Evolutionary conservation across 2,888 invertebrate genomes (phyloP).

Genomic region (Netelia inedita): DNA sequence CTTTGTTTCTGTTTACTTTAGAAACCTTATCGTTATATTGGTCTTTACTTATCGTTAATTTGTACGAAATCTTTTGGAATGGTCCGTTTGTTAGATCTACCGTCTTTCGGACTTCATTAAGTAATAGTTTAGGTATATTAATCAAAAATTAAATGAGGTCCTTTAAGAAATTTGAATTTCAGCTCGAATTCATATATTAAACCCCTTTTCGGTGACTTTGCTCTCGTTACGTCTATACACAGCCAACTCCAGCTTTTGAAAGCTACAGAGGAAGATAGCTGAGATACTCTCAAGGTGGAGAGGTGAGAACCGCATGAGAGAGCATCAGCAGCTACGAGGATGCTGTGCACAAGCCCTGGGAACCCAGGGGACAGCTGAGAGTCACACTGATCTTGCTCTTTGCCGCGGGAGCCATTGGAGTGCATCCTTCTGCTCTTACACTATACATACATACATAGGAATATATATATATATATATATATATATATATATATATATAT

Average conservation of each 20-base stretch:
- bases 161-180: not conserved
- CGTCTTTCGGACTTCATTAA: no score
- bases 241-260: conserved; percentile 38
- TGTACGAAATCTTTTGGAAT: no score
- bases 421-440: conserved; percentile 74
- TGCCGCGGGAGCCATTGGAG: conserved; percentile 80
- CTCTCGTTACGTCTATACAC: conserved; percentile 5
- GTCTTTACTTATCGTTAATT: no score
- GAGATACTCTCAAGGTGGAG: conserved; percentile 40
- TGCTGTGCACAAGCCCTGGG: conserved; percentile 57
- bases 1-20: no score
- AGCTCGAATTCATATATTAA: not conserved
- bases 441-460: conserved; percentile 20
- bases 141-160: not conserved
- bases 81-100: no score
- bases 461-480: conserved; percentile 25
- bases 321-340: conserved; percentile 69
- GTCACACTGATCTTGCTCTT: conserved; percentile 83
- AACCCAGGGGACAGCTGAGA: conserved; percentile 79
- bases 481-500: not conserved
- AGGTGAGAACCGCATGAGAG: conserved; percentile 77
- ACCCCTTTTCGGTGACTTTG: conserved; percentile 8
- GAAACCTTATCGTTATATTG: no score
- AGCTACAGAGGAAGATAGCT: conserved; percentile 36
- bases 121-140: no score